Conservation (phyloP, 2,888 invertebrate species). For the Catocala fraxini region DNA sequence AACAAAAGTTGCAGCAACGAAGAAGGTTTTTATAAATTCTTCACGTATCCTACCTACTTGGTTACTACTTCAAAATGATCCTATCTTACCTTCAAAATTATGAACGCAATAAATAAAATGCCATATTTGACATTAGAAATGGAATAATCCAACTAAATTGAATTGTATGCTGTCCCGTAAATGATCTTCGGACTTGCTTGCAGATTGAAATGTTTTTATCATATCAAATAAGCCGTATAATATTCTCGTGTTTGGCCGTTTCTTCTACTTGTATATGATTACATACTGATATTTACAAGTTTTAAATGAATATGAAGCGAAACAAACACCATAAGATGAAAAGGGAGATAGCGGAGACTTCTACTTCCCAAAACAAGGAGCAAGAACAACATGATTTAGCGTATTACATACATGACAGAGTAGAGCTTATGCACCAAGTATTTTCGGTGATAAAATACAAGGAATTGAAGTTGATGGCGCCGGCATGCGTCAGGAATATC, state of each 20-base stretch:
- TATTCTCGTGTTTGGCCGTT: neutral
- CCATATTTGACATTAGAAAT: neutral
- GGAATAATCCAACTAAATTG: neutral
- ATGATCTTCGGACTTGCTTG: neutral
- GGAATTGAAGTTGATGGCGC: constrained; percentile 86
- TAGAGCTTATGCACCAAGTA: constrained; percentile 88
- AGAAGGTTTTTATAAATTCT: too few relatives aligned
- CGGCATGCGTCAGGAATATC: constrained; percentile 80
- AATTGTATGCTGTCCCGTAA: neutral
- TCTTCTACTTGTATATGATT: too few relatives aligned
- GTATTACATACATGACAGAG: constrained; percentile 87
- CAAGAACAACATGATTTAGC: constrained; percentile 84
- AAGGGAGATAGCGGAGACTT: constrained; percentile 67
- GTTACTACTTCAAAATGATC: too few relatives aligned
- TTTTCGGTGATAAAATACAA: constrained; percentile 87
- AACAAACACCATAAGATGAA: constrained; percentile 66
- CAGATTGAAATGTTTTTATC: too few relatives aligned
- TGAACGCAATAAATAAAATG: constrained; percentile 4
- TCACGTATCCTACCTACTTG: too few relatives aligned
- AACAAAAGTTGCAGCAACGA: too few relatives aligned
- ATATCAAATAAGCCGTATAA: neutral
- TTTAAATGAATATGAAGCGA: constrained; percentile 40
- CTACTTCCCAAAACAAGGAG: constrained; percentile 51
- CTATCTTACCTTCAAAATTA: neutral
- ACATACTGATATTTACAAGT: too few relatives aligned